These are phyloP conservation scores for Trochalopteron elliotii DNA, from an alignment of 2,113 vertebrate species.

Conservation along the genomic window DNA sequence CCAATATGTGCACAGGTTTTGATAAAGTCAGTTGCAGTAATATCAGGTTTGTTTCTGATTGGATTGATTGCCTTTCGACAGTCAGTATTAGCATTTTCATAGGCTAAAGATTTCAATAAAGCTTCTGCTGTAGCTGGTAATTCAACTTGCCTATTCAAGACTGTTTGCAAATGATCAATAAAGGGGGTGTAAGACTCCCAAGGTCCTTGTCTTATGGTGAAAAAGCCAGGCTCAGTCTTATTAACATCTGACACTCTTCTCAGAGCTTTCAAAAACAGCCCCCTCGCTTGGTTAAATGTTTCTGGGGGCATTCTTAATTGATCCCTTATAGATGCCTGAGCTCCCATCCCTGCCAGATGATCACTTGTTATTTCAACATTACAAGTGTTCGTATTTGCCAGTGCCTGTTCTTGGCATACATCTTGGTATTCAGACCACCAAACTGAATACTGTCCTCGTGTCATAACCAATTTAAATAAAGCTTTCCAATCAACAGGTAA, in stretches of 20 bases:
- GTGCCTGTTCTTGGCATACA: neutral
- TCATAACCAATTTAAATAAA: neutral
- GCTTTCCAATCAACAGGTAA: neutral
- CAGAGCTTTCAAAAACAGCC: neutral
- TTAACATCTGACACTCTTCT: neutral
- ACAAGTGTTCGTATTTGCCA: neutral
- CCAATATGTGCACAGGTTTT: neutral
- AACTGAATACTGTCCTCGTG: neutral
- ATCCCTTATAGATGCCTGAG: neutral
- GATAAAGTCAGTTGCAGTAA: neutral
- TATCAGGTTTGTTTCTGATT: neutral
- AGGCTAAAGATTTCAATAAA: neutral
- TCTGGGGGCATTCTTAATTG: neutral
- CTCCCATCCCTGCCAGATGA: neutral
- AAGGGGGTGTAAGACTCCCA: neutral
- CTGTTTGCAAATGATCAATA: neutral
- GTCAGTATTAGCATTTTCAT: neutral
- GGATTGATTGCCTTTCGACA: neutral
- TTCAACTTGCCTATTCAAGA: neutral
- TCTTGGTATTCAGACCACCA: neutral
- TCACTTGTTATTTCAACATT: neutral
- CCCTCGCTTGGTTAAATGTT: neutral
- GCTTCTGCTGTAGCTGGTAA: neutral
- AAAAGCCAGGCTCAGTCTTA: neutral
- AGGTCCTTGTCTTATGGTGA: neutral